These are phyloP conservation scores for Danio kyathit DNA, from an alignment of 2,797 vertebrate species.

Conservation along the genomic window DNA sequence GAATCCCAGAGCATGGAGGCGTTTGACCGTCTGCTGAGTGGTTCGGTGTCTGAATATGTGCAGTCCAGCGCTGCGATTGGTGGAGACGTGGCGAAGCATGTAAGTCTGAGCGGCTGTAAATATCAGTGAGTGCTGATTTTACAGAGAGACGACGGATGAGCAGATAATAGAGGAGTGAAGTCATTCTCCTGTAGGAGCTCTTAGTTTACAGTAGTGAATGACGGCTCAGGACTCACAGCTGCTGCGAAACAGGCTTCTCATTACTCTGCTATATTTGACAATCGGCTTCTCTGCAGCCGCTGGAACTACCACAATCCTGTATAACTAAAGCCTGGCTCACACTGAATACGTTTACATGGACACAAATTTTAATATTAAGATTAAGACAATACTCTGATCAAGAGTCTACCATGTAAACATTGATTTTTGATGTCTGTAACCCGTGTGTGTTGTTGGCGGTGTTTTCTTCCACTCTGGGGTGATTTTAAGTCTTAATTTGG, in stretches of 20 bases:
- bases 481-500: too few species aligned
- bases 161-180: background rate
- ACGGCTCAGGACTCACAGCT: conserved; percentile 16
- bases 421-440: too few species aligned
- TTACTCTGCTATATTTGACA: conserved; percentile 38
- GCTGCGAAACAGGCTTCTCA: conserved; percentile 18
- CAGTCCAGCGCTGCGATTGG: conserved; percentile 88
- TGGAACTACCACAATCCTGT: too few species aligned
- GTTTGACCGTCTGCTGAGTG: conserved; percentile 87
- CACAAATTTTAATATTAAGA: too few species aligned
- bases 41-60: conserved; percentile 88
- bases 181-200: background rate
- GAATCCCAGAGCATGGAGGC: conserved; percentile 85
- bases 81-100: conserved; percentile 92
- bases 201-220: background rate
- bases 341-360: too few species aligned
- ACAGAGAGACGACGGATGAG: background rate
- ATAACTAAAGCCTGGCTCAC: too few species aligned
- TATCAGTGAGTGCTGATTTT: too few species aligned
- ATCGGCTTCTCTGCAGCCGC: background rate
- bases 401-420: too few species aligned
- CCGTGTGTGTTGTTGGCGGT: too few species aligned
- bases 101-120: conserved; percentile 63
- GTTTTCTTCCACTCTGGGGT: too few species aligned
- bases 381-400: too few species aligned